Percentiles rank a stretch among this genome's conserved stretches.
These are phyloP conservation scores for Sepiola atlantica DNA, from an alignment of 2,888 invertebrate species.

Conservation along the genomic window DNA sequence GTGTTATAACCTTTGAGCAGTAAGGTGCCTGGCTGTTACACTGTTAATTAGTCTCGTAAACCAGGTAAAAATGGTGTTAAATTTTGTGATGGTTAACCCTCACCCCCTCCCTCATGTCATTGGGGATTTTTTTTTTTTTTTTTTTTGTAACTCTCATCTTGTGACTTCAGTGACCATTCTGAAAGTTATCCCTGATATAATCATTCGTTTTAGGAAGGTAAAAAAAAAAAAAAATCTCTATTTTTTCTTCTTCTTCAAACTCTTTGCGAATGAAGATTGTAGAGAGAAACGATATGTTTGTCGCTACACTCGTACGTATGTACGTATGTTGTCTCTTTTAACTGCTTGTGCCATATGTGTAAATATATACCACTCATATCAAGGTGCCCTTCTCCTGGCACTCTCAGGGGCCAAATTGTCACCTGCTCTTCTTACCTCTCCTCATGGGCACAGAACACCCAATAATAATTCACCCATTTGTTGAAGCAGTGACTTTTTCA, in stretches of 20 bases:
- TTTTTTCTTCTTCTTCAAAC: too few species aligned
- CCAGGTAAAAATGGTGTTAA: neutral
- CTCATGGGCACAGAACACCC: neutral
- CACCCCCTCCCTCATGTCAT: neutral
- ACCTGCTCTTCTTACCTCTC: neutral
- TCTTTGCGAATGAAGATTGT: neutral
- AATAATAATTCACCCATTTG: neutral
- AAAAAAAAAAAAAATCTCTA: neutral
- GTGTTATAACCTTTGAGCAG: neutral
- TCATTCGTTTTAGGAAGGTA: neutral
- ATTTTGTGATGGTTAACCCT: neutral
- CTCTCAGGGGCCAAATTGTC: conserved; percentile 19
- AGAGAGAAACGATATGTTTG: neutral
- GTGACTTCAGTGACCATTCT: neutral
- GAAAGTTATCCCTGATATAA: neutral
- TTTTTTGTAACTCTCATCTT: neutral
- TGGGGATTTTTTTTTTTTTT: neutral
- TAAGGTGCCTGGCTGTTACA: neutral
- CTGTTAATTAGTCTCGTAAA: neutral
- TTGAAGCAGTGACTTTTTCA: neutral
- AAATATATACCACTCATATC: neutral
- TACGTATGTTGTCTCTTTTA: neutral
- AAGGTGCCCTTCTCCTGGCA: conserved; percentile 9
- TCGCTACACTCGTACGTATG: neutral
- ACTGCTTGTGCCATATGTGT: neutral